Evolutionary conservation across 2,113 vertebrate genomes (phyloP).

Genomic region (Crotalus viridis): DNA sequence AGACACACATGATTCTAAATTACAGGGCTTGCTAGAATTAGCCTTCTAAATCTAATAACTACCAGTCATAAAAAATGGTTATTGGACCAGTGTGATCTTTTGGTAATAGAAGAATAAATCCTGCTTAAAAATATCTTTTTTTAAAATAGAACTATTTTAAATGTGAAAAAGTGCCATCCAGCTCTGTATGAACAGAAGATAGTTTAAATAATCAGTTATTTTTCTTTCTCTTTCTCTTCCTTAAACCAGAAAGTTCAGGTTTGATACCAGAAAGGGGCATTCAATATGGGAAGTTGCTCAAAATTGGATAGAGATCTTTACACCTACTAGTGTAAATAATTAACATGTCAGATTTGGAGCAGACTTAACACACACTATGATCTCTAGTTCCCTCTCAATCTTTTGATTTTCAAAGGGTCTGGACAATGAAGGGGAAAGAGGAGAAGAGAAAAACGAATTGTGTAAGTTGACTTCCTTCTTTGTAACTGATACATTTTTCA

Average conservation of each 20-base stretch:
- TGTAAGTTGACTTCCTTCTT: background rate
- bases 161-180: background rate
- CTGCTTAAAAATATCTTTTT: background rate
- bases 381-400: background rate
- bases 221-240: background rate
- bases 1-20: background rate
- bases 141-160: background rate
- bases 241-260: background rate
- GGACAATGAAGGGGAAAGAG: background rate
- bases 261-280: background rate
- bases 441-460: background rate
- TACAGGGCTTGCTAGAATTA: background rate
- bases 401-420: background rate
- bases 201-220: background rate
- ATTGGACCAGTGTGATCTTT: background rate
- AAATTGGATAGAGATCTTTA: background rate
- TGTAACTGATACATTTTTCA: background rate
- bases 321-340: background rate
- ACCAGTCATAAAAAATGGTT: background rate
- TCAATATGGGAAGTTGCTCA: background rate
- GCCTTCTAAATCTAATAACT: background rate
- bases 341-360: background rate
- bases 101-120: background rate
- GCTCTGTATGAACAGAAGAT: background rate
- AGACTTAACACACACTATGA: background rate